A percentile compares a stretch with the other conserved stretches of the same genome.
Evolutionary conservation across 2,888 invertebrate genomes (phyloP).

Genomic region (Corythucha ciliata): DNA sequence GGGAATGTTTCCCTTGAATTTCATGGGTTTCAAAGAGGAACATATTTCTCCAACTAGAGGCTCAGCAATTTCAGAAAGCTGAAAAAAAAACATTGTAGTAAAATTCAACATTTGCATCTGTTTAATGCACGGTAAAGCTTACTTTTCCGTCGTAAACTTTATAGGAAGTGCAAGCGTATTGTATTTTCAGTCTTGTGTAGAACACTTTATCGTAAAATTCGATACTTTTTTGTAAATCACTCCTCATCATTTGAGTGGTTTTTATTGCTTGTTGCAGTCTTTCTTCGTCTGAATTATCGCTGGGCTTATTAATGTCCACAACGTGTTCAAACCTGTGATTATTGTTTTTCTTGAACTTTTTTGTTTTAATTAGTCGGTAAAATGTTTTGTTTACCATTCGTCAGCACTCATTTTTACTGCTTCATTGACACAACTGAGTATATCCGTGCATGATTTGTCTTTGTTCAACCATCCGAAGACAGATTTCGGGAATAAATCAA

Average conservation of each 20-base stretch:
- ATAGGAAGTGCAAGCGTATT: slow-evolving; percentile 24
- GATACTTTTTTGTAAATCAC: slow-evolving; percentile 68
- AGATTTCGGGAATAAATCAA: slow-evolving; percentile 59
- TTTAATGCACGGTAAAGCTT: slow-evolving; percentile 7
- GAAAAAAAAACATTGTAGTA: slow-evolving; percentile 22
- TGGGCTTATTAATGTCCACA: slow-evolving; percentile 55
- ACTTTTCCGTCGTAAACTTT: slow-evolving; percentile 27
- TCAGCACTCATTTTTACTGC: slow-evolving; percentile 64
- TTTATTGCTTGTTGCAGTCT: slow-evolving; percentile 69
- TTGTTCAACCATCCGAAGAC: slow-evolving; percentile 55
- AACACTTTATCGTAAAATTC: slow-evolving; percentile 75
- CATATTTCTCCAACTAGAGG: slow-evolving; percentile 64
- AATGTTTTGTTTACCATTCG: slow-evolving; percentile 52
- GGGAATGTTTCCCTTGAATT: slow-evolving; percentile 48
- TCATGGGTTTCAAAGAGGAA: slow-evolving; percentile 57
- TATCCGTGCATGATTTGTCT: slow-evolving; percentile 48
- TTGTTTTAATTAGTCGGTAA: neutral
- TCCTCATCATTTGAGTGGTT: slow-evolving; percentile 68
- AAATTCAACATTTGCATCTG: slow-evolving; percentile 16
- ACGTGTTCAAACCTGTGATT: slow-evolving; percentile 54
- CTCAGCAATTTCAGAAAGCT: slow-evolving; percentile 54
- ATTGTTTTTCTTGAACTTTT: no score
- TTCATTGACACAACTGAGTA: slow-evolving; percentile 54
- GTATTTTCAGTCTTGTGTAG: slow-evolving; percentile 44
- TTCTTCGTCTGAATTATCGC: slow-evolving; percentile 56